Evolutionary conservation across 23 tunicate species (phyloP).

Genomic region (Styela clava): DNA sequence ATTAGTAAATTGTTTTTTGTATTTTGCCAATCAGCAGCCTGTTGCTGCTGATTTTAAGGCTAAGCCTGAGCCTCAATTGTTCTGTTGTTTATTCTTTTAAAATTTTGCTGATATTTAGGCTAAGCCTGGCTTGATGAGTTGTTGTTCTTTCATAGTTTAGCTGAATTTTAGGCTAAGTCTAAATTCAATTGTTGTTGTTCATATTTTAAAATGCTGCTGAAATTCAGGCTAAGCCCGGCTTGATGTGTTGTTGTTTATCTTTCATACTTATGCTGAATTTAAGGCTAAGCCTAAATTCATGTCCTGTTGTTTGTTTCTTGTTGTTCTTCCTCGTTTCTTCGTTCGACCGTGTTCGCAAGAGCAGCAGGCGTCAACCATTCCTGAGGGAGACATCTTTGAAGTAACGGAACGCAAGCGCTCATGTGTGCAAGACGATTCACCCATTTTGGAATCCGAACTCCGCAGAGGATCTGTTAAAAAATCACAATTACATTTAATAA

Average conservation of each 20-base stretch:
- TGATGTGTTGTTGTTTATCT: not conserved
- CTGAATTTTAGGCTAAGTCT: no score
- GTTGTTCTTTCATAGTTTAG: no score
- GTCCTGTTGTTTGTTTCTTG: conserved; percentile 24
- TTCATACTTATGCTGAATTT: not conserved
- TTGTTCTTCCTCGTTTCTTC: conserved; percentile 43
- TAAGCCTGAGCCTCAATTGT: no score
- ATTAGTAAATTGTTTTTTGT: no score
- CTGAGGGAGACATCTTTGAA: conserved; percentile 83
- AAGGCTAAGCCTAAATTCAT: not conserved
- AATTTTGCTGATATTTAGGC: no score
- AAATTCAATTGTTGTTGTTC: no score
- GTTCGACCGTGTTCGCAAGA: conserved; percentile 73
- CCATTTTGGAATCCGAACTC: conserved; percentile 73
- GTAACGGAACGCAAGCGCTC: conserved; percentile 84
- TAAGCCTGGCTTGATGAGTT: no score
- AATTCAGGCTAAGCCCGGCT: not conserved
- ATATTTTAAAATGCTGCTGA: not conserved
- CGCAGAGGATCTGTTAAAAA: conserved; percentile 60
- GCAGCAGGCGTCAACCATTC: conserved; percentile 98
- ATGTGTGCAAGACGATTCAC: conserved; percentile 79
- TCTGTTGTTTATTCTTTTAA: no score
- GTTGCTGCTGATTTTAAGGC: no score
- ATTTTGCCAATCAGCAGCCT: no score
- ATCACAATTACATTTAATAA: not conserved